A percentile compares a stretch with the other conserved stretches of the same genome.
Conservation (phyloP, 2,797 vertebrate genomes). For the Tenualosa thibaudeaui region DNA sequence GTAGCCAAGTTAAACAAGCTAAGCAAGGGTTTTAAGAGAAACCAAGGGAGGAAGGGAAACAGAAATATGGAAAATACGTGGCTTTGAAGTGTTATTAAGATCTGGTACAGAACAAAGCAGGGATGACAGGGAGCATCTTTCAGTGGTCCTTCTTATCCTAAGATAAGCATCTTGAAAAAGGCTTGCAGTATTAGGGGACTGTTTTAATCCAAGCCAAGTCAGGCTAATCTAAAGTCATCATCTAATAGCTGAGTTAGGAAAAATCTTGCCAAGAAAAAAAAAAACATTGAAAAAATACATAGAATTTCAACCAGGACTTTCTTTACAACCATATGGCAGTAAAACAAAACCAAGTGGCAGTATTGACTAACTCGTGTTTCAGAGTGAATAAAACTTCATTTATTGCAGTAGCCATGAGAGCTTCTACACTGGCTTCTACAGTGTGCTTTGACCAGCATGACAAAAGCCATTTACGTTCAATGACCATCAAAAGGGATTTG, state of each 20-base stretch:
- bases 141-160: background rate
- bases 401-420: background rate
- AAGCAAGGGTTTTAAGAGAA: background rate
- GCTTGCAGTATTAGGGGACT: background rate
- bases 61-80: background rate
- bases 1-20: background rate
- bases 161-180: background rate
- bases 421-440: background rate
- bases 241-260: background rate
- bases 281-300: background rate
- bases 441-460: conserved; percentile 2
- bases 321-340: background rate
- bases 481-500: background rate
- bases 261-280: background rate
- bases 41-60: background rate
- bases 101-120: background rate
- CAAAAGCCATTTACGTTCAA: background rate
- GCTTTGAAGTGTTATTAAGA: conserved; percentile 1
- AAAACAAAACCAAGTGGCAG: background rate
- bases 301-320: background rate
- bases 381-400: background rate
- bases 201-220: background rate
- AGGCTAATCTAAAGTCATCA: background rate
- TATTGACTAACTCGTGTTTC: background rate
- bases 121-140: background rate